Conservation (phyloP, 2,888 invertebrate species). For the Fabriciana adippe region DNA sequence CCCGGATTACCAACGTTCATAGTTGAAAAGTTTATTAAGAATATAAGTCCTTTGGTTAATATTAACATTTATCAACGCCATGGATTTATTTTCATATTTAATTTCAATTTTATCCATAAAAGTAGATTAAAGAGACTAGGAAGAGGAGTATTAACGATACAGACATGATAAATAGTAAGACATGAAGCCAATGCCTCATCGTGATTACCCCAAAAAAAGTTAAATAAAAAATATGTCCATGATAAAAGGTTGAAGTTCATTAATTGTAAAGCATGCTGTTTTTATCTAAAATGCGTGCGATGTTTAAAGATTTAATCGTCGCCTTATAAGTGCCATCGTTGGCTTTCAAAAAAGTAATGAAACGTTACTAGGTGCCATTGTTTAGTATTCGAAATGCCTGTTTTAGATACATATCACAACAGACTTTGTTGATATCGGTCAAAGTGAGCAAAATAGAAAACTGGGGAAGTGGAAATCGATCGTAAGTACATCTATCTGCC, state of each 20-base stretch:
- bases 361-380: conserved; percentile 21
- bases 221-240: neutral
- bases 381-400: conserved; percentile 26
- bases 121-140: conserved; percentile 1
- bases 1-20: conserved; percentile 29
- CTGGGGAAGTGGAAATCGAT: conserved; percentile 6
- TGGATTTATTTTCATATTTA: conserved; percentile 8
- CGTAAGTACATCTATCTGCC: neutral
- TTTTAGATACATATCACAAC: conserved; percentile 32
- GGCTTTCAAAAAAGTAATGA: conserved; percentile 26
- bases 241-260: conserved; percentile 8
- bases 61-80: neutral
- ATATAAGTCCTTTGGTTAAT: conserved; percentile 29
- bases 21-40: conserved; percentile 32
- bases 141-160: neutral
- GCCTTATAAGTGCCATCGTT: conserved; percentile 25
- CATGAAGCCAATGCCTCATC: neutral
- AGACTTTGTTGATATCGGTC: conserved; percentile 17
- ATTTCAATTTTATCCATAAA: conserved; percentile 8
- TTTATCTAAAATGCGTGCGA: conserved; percentile 11
- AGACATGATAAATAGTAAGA: neutral
- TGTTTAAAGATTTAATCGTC: conserved; percentile 19
- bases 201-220: neutral
- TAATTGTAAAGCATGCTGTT: conserved; percentile 9
- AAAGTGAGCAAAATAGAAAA: conserved; percentile 12